A percentile compares a stretch with the other conserved stretches of the same genome.
Conservation (phyloP, 2,113 vertebrate species). For the Protobothrops flavoviridis region DNA sequence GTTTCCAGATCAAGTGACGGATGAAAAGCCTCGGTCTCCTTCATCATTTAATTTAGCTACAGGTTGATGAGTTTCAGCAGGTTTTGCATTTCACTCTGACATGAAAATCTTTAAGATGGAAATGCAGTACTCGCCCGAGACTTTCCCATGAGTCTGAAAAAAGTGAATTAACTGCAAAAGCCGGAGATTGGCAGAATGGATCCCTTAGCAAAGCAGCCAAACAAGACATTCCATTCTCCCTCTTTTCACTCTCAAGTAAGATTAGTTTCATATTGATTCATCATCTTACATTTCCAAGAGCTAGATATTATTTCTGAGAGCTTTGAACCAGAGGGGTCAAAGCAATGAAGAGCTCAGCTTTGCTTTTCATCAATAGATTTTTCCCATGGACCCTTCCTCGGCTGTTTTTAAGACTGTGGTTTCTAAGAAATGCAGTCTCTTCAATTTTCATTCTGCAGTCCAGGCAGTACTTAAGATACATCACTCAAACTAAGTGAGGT, state of each 20-base stretch:
- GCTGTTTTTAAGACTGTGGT: not conserved
- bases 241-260: not conserved
- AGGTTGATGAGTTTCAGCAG: slow-evolving; percentile 18
- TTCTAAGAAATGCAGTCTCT: not conserved
- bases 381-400: not conserved
- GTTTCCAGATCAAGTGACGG: slow-evolving; percentile 19
- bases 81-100: slow-evolving; percentile 34
- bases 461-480: not conserved
- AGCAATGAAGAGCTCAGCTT: slow-evolving; percentile 37
- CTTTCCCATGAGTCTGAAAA: slow-evolving; percentile 54
- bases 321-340: not conserved
- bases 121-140: slow-evolving; percentile 31
- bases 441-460: not conserved
- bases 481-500: not conserved
- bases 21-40: not conserved
- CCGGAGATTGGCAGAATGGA: slow-evolving; percentile 48
- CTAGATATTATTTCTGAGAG: not conserved
- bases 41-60: slow-evolving; percentile 27
- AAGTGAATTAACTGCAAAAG: slow-evolving; percentile 35
- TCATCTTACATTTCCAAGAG: not conserved
- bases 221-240: not conserved
- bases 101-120: slow-evolving; percentile 37
- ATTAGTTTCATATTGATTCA: slow-evolving; percentile 53
- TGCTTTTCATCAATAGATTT: slow-evolving; percentile 18
- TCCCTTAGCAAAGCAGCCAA: slow-evolving; percentile 56